Base-by-base conservation (phyloP, 1,140 invertebrate genomes). In the Conopomorpha cramerella region DNA sequence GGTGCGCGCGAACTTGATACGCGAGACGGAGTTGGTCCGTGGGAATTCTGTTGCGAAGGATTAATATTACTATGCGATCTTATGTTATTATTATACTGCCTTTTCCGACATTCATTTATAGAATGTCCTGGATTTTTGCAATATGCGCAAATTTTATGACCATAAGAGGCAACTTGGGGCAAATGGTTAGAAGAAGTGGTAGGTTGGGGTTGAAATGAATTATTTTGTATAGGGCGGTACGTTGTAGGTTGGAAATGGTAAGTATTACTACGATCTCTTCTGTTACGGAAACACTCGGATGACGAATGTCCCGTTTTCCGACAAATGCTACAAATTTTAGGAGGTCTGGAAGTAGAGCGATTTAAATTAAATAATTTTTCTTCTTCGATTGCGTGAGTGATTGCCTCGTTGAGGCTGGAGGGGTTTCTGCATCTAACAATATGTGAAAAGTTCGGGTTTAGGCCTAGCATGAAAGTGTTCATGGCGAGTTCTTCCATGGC, bases 401-500 rank as follows among this genome's bases (percentile, higher is more conserved):
- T 42, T 0, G 45, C 47, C 2, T 45, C 39, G 8, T 36, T 41
- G 1, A 52, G 28, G 1, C 25, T 27, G 4, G 3, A 18, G 1
- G 49, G 52, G n/a, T 47, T 43, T 25, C 27, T 30, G 23, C 53
- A 56, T 7, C 47, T 17, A 2, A 52, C 38, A 16, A 45, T 56
- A 13, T 14, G 42, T 3, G 34, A 38, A 7, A 50, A 18, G 10
- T 32, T 17, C 4, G 37, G 11, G 15, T 41, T 40, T 8, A 52
- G n/a, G 0, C 53, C 53, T 27, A 50, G 18, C 11, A 50, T 23
- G 34, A 56, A 56, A 6, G 42, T 36, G 12, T 50, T 39, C 2
- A 56, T 16, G 0, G 53, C 45, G 0, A 55, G 29, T 30, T 55
- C 49, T 32, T 55, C 49, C 39, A 42, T 51, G 3, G 38, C 33